phyloP scores from a whole-genome alignment of 1,140 invertebrate species.

The Diuraphis noxia region DNA sequence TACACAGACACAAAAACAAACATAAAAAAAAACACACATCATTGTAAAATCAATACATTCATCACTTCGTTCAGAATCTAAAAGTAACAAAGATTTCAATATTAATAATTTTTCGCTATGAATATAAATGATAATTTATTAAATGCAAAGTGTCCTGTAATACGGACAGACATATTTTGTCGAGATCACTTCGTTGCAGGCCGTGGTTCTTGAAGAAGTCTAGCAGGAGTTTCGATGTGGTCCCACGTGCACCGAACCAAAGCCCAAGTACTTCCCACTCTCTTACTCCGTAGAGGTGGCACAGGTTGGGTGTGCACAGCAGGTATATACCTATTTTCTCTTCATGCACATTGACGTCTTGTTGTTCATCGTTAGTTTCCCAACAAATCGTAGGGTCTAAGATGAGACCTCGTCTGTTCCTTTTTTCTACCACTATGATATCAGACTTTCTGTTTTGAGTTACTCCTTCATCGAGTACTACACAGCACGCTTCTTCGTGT shows the following conservation, averaged over 20 bases:
- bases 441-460: conserved; percentile 9
- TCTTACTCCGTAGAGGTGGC: neutral
- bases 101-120: neutral
- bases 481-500: neutral
- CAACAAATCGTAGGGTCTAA: conserved; percentile 14
- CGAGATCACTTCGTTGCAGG: neutral
- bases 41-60: no score
- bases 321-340: conserved; percentile 3
- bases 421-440: neutral
- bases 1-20: no score
- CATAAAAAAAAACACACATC: no score
- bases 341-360: neutral
- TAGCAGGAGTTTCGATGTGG: neutral
- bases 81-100: neutral
- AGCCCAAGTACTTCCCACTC: conserved; percentile 6
- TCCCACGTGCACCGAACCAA: neutral
- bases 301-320: neutral
- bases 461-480: neutral
- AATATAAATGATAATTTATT: neutral
- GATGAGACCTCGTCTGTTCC: neutral
- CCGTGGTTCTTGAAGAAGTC: conserved; percentile 11
- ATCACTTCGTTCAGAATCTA: no score
- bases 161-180: neutral
- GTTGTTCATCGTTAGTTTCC: neutral
- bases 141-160: neutral